A percentile compares a stretch with the other conserved stretches of the same genome.
These are phyloP conservation scores for Diogma glabrata DNA, from an alignment of 2,888 invertebrate species.

Conservation along the genomic window DNA sequence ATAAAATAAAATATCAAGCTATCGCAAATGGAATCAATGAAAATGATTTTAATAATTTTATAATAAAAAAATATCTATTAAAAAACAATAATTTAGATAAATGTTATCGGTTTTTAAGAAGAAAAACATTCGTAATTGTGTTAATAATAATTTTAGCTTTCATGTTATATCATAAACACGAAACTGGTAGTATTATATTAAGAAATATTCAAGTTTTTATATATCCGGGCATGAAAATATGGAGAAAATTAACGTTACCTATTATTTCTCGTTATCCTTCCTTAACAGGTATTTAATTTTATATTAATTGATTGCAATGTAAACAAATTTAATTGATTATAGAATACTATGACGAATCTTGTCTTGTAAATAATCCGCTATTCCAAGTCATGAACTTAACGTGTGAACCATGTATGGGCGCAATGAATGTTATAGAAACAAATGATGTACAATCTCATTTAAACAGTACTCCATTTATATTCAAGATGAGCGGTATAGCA, in stretches of 20 bases:
- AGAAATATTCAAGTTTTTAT: conserved; percentile 68
- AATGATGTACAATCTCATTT: conserved; percentile 30
- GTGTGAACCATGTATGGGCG: conserved; percentile 69
- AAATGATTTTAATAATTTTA: conserved; percentile 7
- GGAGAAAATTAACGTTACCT: conserved; percentile 65
- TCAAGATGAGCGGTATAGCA: conserved; percentile 44
- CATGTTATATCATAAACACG: conserved; percentile 37
- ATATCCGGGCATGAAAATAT: conserved; percentile 64
- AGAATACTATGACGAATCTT: conserved; percentile 77
- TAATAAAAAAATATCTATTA: neutral
- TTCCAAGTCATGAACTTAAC: conserved; percentile 72
- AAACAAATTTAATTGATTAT: conserved; percentile 19
- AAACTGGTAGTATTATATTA: conserved; percentile 52
- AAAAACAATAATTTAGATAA: conserved; percentile 1
- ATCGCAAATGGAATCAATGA: neutral
- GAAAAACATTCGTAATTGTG: neutral
- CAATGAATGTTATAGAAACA: conserved; percentile 55
- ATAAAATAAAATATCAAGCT: conserved; percentile 1
- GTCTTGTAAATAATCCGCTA: conserved; percentile 71
- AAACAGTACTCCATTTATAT: conserved; percentile 40
- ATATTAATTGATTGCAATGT: conserved; percentile 9
- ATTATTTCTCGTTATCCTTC: conserved; percentile 59
- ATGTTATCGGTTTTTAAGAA: neutral
- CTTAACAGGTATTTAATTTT: conserved; percentile 44
- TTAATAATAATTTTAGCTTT: neutral